Base-by-base conservation (phyloP, 2,888 invertebrate species). In the Myathropa florea region DNA sequence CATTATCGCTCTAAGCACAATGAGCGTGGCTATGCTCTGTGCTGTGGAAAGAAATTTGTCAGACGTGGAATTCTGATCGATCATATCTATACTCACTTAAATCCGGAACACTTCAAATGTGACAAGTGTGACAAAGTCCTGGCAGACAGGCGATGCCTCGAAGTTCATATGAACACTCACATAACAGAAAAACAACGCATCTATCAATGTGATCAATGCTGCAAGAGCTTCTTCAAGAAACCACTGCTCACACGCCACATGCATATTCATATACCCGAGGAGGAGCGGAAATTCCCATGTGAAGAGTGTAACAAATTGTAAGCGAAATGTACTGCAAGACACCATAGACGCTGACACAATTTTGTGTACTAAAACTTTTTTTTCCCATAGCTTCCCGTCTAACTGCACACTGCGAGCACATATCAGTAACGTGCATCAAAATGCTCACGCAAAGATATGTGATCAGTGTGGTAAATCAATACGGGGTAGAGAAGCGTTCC, bases 101-200 rank as follows among this genome's bases (percentile, higher is more conserved):
- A 92, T 73, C 92, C 92, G 0, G 90, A 91, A 3, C 89, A 91
- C 12, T 92, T 92, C 26, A 92, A 92, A 79, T 92, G 92, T 23
- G 86, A 89, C 6, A 89, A 90, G 12, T 92, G 92, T 68, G 83
- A 88, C 1, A 91, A 91, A 30, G 90, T 90, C 0, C 89, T 91
- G 88, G 89, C 90, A 2, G 90, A 90, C 10, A 89, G 92, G 0
- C 89, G 90, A 1, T 90, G 90, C 24, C 83, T 91, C 23, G 91
- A 91, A 73, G 83, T 90, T 3, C 92, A 92, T 75, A 88, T 90
- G 87, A 89, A 90, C 12, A 89, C 89, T 83, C 91, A 91, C 61
- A 89, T 90, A n/a, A 72, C 72, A 2, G 88, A 89, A 2, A 91
- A 91, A 55, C 91, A 91, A 3, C 90, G 91, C 0, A 88, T 87